Base-by-base conservation (phyloP, 1,140 invertebrate species). In the Nasonia vitripennis region DNA sequence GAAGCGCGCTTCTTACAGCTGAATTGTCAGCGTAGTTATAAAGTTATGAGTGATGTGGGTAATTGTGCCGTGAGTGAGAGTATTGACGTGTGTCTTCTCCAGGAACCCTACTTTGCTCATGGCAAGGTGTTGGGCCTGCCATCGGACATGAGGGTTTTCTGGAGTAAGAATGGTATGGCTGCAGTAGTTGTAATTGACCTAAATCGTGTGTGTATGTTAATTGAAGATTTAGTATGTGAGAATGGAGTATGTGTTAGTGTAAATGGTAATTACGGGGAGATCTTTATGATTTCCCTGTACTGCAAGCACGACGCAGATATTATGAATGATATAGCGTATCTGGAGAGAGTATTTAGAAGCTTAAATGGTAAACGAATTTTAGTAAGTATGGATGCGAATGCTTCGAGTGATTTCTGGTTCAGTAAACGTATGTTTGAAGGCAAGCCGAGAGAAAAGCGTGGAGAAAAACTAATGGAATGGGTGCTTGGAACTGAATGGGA, bases 361-460 rank as follows among this genome's bases (percentile, higher is more conserved):
- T 10, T 84, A 17, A 41, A 55, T 17, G 78, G 78, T 7, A 45
- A 62, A 12, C 23, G 45, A 14, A 27, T 88, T 0, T 2, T 87
- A 14, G 67, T 85, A 4, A 82, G 87, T 23, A 67, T 85, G 85
- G 87, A 87, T 71, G 86, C 85, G 6, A 87, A 88, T 68, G 87
- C 87, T 1, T 74, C 75, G 11, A 87, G 83, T 17, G 74, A 75
- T 9, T 23, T 87, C 23, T 88, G 87, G 88, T 85, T 27, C 41
- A 79, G 78, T 17, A 79, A 79, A 7, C 0, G n/a, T 23, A 55
- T 14, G 31, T 27, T 10, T 14, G 5, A 5, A 0, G 14, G 14
- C 0, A 34, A 10, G 27, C 4, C n/a, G 11, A 2, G 11, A 2
- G 27, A 27, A 1, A 79, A 67, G n/a, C 34, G 62, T 14, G 78